Conservation (phyloP, 2,797 vertebrate genomes). For the Toxotes lorentzi region DNA sequence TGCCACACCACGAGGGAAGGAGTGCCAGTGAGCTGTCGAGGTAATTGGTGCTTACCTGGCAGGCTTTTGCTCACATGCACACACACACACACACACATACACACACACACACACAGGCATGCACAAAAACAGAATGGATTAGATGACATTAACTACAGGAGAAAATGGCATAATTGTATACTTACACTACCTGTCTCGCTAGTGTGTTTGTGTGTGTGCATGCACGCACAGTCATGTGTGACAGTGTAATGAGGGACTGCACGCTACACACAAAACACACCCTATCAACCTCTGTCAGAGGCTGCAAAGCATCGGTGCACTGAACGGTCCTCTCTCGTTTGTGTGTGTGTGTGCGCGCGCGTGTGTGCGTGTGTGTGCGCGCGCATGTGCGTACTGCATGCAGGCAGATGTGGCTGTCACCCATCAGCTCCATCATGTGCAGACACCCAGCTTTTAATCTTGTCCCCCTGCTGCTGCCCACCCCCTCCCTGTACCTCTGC, state of each 20-base stretch:
- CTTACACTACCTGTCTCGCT: slow-evolving; percentile 43
- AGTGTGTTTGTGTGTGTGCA: slow-evolving; percentile 30
- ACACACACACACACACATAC: slow-evolving; percentile 6
- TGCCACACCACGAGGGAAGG: slow-evolving; percentile 69
- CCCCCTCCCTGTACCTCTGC: slow-evolving; percentile 5
- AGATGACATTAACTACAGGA: slow-evolving; percentile 76
- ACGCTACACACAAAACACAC: slow-evolving; percentile 71
- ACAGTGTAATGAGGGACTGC: slow-evolving; percentile 79
- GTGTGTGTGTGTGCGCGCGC: slow-evolving; percentile 27
- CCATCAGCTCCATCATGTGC: slow-evolving; percentile 75
- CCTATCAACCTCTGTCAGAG: slow-evolving; percentile 77
- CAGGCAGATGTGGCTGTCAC: slow-evolving; percentile 69
- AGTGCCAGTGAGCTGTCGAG: slow-evolving; percentile 73
- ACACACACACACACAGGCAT: background rate
- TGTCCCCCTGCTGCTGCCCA: background rate
- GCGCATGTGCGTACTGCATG: slow-evolving; percentile 18
- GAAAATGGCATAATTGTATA: slow-evolving; percentile 77
- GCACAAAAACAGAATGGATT: slow-evolving; percentile 58
- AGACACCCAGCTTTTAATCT: slow-evolving; percentile 71
- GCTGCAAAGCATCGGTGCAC: slow-evolving; percentile 67
- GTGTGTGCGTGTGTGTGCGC: slow-evolving; percentile 13
- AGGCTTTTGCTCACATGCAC: slow-evolving; percentile 56
- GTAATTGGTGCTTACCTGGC: slow-evolving; percentile 85
- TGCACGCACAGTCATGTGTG: slow-evolving; percentile 30
- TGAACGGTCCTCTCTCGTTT: slow-evolving; percentile 13